Conservation (phyloP, 2,113 vertebrate genomes). For the Saiga tatarica region DNA sequence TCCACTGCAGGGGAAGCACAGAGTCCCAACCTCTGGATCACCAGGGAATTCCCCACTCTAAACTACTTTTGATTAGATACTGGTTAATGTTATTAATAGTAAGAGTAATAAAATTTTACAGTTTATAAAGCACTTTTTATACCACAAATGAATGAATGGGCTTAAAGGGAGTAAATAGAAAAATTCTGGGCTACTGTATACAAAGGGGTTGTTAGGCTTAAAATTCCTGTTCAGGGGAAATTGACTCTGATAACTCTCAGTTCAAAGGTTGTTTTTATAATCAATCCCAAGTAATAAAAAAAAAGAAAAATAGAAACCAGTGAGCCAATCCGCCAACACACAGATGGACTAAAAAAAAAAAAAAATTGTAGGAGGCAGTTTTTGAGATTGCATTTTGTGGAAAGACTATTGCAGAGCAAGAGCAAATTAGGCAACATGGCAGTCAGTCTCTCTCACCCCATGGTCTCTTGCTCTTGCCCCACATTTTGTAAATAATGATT, state of each 20-base stretch:
- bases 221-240: not conserved
- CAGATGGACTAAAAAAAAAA: not conserved
- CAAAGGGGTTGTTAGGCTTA: not conserved
- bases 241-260: not conserved
- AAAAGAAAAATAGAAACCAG: not conserved
- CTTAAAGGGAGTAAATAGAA: not conserved
- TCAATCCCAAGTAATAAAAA: not conserved
- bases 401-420: not conserved
- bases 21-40: not conserved
- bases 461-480: not conserved
- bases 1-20: not conserved
- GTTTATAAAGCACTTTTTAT: not conserved
- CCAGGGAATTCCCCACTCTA: not conserved
- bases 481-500: not conserved
- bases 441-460: not conserved
- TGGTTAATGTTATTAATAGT: not conserved
- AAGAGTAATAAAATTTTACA: not conserved
- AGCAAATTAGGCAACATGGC: not conserved
- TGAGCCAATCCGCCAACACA: not conserved
- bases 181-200: not conserved
- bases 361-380: not conserved
- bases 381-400: not conserved
- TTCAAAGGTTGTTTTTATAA: not conserved
- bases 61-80: not conserved
- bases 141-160: not conserved